Percentiles rank a stretch among this genome's conserved stretches.
Evolutionary conservation across 2,113 vertebrate genomes (phyloP).

Genomic region (Saguinus midas): DNA sequence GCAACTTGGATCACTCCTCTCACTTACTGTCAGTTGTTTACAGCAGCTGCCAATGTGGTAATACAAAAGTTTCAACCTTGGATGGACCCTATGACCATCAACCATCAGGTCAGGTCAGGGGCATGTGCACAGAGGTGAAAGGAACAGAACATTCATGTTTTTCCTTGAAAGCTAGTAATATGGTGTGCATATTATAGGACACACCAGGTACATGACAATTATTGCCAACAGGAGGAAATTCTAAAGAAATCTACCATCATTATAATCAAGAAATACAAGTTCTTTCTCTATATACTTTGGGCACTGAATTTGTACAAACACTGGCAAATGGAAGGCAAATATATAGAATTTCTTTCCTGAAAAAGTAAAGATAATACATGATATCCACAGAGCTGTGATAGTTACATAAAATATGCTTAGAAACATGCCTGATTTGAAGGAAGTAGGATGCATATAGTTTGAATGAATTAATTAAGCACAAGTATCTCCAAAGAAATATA

Average conservation of each 20-base stretch:
- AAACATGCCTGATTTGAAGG: not conserved
- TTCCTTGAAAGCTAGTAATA: not conserved
- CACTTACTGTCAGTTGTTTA: not conserved
- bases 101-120: not conserved
- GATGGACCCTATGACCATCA: not conserved
- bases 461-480: not conserved
- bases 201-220: not conserved
- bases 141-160: not conserved
- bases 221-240: not conserved
- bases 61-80: not conserved
- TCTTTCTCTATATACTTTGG: not conserved
- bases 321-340: not conserved
- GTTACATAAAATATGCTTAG: not conserved
- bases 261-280: not conserved
- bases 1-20: not conserved
- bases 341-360: not conserved
- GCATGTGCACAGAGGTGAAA: not conserved
- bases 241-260: not conserved
- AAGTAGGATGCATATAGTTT: not conserved
- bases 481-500: not conserved
- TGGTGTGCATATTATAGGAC: not conserved
- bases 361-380: not conserved
- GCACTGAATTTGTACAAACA: not conserved
- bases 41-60: accelerated
- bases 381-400: not conserved